A percentile compares a stretch with the other conserved stretches of the same genome.
These are phyloP conservation scores for Metopia argyrocephala DNA, from an alignment of 2,888 invertebrate species.

Conservation along the genomic window DNA sequence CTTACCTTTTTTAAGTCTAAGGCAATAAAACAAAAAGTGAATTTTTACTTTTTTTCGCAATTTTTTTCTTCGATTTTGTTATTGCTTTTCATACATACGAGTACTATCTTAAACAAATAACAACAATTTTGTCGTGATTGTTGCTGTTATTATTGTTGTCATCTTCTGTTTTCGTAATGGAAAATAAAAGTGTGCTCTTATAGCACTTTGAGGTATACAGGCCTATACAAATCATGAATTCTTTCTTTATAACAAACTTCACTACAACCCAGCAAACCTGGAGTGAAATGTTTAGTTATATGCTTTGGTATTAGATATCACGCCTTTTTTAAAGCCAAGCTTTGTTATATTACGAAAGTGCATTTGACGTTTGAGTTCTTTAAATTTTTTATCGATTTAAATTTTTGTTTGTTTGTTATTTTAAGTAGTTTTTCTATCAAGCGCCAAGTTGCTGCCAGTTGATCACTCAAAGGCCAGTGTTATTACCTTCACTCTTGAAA, in stretches of 20 bases:
- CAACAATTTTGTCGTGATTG: conserved; percentile 48
- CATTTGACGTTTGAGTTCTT: no score
- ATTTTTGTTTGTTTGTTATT: no score
- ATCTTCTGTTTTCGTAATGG: neutral
- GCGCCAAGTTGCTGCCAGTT: no score
- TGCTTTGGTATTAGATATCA: no score
- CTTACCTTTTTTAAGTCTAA: neutral
- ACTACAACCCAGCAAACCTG: neutral
- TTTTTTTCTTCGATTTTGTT: no score
- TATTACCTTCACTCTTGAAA: no score
- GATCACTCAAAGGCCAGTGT: no score
- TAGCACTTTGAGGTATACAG: conserved; percentile 48
- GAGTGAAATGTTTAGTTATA: neutral
- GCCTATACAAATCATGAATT: conserved; percentile 11
- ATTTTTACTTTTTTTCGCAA: no score
- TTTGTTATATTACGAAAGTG: no score
- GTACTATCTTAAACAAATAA: conserved; percentile 11
- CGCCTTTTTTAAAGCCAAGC: no score
- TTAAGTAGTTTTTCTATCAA: no score
- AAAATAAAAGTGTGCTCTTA: conserved; percentile 57
- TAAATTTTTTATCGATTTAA: no score
- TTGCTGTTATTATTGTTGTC: neutral
- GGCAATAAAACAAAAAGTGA: conserved; percentile 50
- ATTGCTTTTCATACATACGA: neutral
- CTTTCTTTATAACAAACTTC: conserved; percentile 43